Evolutionary conservation across 2,797 vertebrate species (phyloP), one percentile per base, ranked within the genome.

Genomic region (Emys orbicularis): DNA sequence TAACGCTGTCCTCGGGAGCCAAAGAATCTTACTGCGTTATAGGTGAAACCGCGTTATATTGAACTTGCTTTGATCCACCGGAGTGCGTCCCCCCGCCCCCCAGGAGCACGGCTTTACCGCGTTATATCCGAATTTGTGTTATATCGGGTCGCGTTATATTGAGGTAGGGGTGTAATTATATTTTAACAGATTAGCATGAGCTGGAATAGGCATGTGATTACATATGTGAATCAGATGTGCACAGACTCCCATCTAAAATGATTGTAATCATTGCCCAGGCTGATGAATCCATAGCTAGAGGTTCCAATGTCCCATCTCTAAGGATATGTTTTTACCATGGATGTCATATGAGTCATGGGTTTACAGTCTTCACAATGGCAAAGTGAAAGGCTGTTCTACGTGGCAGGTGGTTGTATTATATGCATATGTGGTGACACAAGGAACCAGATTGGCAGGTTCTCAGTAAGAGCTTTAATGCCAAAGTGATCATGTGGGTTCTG

Each of bases 221-320:
- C 19, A 41, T 79, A 13, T 1, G 5, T 74, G 25, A 34, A 3
- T 53, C 44, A 1, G 31, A 77, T 34, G 11, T 50, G 47, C 7
- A 0, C 1, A 4, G 5, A 1, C 21, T 4, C 25, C 44, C 23
- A 15, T 49, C 12, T 77, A 47, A 2, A 25, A 5, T 8, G 23
- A 49, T 2, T 81, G 50, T 29, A 3, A 57, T 0, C 5, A n/a
- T 8, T 47, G 16, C 16, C 34, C 0, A 9, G 23, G 11, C 19
- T 3, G 41, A 12, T 0, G 65, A 9, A 6, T 4, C 3, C 6
- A 23, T 65, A 8, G 49, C 1, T 27, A 41, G 27, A 77, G 41
- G n/a, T 16, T 4, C 12, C 12, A 1, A 5, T 29, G 27, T 41
- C 56, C 11, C 12, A 8, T 6, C 41, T 50, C 13, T 50, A 8